These are phyloP conservation scores for Drosophila sucinea DNA, from an alignment of 1,140 invertebrate genomes.

Conservation along the genomic window DNA sequence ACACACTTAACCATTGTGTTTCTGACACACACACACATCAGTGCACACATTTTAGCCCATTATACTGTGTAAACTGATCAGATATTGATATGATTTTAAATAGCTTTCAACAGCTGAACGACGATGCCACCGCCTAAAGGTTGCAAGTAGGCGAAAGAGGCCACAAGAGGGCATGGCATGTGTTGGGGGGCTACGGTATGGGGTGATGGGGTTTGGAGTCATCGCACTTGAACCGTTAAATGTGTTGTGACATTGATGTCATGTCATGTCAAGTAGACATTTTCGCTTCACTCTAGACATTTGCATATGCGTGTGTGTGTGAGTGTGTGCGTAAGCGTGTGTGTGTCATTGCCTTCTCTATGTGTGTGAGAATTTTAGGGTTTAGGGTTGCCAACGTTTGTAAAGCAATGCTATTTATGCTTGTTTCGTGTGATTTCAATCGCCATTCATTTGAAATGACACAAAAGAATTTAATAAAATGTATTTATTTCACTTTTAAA, in stretches of 20 bases:
- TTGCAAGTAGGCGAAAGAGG: slow-evolving; percentile 25
- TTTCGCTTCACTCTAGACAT: slow-evolving; percentile 20
- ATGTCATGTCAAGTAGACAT: slow-evolving; percentile 66
- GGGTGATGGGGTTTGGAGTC: slow-evolving; percentile 21
- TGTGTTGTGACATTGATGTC: slow-evolving; percentile 71
- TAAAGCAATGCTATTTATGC: neutral
- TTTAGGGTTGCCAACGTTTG: slow-evolving; percentile 13
- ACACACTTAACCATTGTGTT: neutral
- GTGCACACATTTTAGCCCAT: slow-evolving; percentile 41
- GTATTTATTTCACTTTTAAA: no score
- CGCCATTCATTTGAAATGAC: no score
- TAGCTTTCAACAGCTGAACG: slow-evolving; percentile 19
- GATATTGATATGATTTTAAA: slow-evolving; percentile 71
- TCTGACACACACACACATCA: slow-evolving; percentile 19
- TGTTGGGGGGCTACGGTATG: neutral
- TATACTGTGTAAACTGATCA: slow-evolving; percentile 64
- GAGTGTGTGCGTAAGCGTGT: slow-evolving; percentile 4
- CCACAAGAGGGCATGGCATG: neutral
- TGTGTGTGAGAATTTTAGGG: slow-evolving; percentile 6
- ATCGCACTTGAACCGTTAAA: slow-evolving; percentile 47
- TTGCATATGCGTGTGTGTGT: slow-evolving; percentile 18
- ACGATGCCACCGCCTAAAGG: slow-evolving; percentile 19
- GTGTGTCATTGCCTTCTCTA: neutral
- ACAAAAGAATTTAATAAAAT: slow-evolving; percentile 14
- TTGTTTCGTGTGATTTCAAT: neutral